Evolutionary conservation across 2,113 vertebrate species (phyloP), one percentile per base, ranked within the genome.

Genomic region (Climacteris rufus): DNA sequence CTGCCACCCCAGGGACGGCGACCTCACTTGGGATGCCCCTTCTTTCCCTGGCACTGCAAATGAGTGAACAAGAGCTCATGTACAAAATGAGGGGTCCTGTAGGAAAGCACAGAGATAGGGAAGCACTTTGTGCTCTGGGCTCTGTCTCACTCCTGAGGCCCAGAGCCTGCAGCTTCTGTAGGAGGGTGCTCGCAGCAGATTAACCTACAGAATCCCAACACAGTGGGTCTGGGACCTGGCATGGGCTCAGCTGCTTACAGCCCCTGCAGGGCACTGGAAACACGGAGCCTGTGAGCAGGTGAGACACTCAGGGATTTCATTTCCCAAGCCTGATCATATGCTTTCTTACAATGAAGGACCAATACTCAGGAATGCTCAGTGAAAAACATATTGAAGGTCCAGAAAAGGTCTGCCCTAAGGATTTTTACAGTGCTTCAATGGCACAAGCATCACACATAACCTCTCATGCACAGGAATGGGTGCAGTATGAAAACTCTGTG

Each of bases 401-500:
- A 69, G 54, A 15, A 65, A 54, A 80, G 15, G 2, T 74, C 42
- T 91, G 54, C 10, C 9, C 82, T 69, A 63, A 53, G 35, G 39
- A 42, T 24, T 64, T 33, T 72, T 17, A 21, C 19, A 10, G 24
- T 78, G 12, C 13, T 14, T 66, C 2, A 0, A 16, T 0, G 1
- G n/a, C 28, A 68, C 42, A 77, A 77, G 35, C 37, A 28, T 8
- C 13, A 15, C 8, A 4, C 13, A 2, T 23, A 53, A 47, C 33
- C 23, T 59, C 10, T 14, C 16, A n/a, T 33, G 47, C 1, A 0
- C 24, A 30, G 57, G 25, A 72, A 88, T 19, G 1, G 0, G 30
- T 0, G 1, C 2, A 4, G 31, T 15, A 30, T 0, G 1, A 33
- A 81, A 78, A 47, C 23, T 27, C 40, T 31, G 27, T 35, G 18